Evolutionary conservation across 2,797 vertebrate species (phyloP).

Genomic region (Enteromius viviparus): DNA sequence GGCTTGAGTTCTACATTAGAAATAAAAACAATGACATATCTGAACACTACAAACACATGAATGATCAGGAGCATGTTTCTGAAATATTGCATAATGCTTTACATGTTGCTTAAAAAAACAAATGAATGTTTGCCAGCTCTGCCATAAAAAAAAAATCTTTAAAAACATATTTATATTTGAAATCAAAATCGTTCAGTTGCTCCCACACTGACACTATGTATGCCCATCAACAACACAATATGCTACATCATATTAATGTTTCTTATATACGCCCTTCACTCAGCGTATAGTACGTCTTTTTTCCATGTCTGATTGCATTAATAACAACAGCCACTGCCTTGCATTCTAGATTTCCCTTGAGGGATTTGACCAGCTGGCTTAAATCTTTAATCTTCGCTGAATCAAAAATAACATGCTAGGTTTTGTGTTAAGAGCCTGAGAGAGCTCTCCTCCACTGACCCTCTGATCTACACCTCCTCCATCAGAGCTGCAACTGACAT

Average conservation of each 20-base stretch:
- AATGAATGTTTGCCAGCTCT: not conserved
- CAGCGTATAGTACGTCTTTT: not conserved
- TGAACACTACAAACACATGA: not conserved
- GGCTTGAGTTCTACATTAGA: not conserved
- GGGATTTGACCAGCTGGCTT: slow-evolving; percentile 44
- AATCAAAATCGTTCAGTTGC: not conserved
- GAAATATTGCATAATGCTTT: not conserved
- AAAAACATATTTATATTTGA: not conserved
- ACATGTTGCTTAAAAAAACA: not conserved
- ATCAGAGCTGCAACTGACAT: slow-evolving; percentile 9
- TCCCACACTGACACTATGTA: not conserved
- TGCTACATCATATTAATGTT: not conserved
- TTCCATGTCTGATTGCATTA: slow-evolving; percentile 21
- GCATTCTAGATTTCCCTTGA: slow-evolving; percentile 30
- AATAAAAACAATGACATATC: not conserved
- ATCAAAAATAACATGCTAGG: slow-evolving; percentile 35
- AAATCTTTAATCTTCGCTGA: slow-evolving; percentile 43
- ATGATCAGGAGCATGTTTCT: not conserved
- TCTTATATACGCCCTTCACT: not conserved
- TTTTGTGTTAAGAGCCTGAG: slow-evolving; percentile 46
- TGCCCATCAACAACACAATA: not conserved
- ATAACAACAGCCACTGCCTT: slow-evolving; percentile 26
- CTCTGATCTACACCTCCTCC: slow-evolving; percentile 9
- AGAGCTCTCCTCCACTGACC: slow-evolving; percentile 22
- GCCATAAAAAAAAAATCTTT: not conserved